phyloP scores from a whole-genome alignment of 1,140 invertebrate species.

The Drosophila parvula region DNA sequence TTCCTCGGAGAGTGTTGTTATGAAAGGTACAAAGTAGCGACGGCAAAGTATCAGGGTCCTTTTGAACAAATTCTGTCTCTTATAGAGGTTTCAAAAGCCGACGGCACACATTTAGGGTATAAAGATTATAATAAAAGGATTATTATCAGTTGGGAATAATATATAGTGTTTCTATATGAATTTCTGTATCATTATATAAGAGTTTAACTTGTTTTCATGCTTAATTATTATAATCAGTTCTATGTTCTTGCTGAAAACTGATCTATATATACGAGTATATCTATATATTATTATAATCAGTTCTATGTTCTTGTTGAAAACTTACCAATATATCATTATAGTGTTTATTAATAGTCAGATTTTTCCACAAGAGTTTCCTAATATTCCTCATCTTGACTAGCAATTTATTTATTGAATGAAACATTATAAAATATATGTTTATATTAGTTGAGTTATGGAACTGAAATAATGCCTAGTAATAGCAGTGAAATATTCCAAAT shows the following conservation, averaged over 20 bases:
- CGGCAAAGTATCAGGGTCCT: slow-evolving; percentile 2
- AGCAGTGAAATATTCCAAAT: neutral
- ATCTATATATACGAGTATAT: neutral
- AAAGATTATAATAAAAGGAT: neutral
- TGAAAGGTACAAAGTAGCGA: slow-evolving; percentile 5
- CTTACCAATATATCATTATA: neutral
- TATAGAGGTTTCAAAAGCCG: slow-evolving; percentile 5
- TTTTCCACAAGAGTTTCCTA: neutral
- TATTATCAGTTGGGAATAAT: neutral
- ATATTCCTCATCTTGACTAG: neutral
- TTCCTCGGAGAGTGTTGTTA: slow-evolving; percentile 31
- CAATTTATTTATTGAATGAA: neutral
- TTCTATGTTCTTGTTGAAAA: neutral
- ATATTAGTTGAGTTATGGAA: too few species aligned
- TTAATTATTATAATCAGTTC: neutral
- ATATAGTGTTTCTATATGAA: neutral
- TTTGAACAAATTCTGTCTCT: neutral
- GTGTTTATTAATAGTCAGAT: neutral
- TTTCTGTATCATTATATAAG: too few species aligned
- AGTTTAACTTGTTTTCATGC: neutral
- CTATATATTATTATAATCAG: neutral
- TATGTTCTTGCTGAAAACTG: neutral
- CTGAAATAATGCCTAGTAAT: neutral
- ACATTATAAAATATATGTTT: neutral
- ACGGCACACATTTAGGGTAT: slow-evolving; percentile 1